Conservation (phyloP, 2,113 vertebrate genomes). For the Engystomops pustulosus region DNA sequence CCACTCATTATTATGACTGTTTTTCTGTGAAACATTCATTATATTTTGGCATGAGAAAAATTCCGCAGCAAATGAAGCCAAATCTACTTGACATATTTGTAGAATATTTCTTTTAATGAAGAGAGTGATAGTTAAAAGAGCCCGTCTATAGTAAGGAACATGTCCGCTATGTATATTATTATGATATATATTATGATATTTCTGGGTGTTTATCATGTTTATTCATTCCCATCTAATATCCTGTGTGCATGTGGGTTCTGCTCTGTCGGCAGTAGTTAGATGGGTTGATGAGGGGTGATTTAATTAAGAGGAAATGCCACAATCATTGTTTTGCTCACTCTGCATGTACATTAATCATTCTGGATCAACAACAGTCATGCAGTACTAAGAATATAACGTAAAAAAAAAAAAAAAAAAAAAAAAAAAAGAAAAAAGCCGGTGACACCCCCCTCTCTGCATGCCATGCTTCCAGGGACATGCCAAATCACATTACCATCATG, state of each 20-base stretch:
- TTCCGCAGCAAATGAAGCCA: neutral
- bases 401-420: slow-evolving; percentile 21
- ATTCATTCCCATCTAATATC: neutral
- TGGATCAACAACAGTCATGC: neutral
- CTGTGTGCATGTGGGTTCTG: too few relatives aligned
- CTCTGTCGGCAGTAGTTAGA: neutral
- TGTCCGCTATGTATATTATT: too few relatives aligned
- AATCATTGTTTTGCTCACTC: neutral
- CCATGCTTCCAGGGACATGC: slow-evolving; percentile 62
- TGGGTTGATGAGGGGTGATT: neutral
- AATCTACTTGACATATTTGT: neutral
- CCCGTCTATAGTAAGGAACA: too few relatives aligned
- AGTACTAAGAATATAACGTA: neutral
- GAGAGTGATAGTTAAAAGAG: neutral
- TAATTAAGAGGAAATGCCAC: neutral
- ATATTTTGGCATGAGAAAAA: neutral
- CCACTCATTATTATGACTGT: neutral
- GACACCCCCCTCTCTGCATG: slow-evolving; percentile 48
- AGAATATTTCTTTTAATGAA: neutral
- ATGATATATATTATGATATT: too few relatives aligned
- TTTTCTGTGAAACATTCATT: neutral
- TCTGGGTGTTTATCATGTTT: neutral
- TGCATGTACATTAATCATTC: slow-evolving; percentile 9
- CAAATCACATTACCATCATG: slow-evolving; percentile 65
- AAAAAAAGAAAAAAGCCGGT: slow-evolving; percentile 67